Conservation (phyloP, 37 sponge, comb jelly and placozoan species). For the Theonella swinhoei region DNA sequence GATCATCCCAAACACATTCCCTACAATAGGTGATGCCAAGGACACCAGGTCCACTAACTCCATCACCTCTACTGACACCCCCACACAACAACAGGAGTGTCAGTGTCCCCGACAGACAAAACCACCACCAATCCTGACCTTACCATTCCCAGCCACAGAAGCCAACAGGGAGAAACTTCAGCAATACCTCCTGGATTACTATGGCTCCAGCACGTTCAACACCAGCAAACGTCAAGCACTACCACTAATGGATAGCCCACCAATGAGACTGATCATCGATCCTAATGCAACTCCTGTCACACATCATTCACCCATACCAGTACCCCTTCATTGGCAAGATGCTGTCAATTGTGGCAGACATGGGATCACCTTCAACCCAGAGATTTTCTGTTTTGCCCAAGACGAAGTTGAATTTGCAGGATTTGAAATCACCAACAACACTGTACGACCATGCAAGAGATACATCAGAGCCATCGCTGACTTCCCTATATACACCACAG, state of each 20-base stretch:
- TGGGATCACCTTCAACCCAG: conserved; percentile 48
- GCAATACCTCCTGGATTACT: conserved; percentile 47
- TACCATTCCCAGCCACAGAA: conserved; percentile 53
- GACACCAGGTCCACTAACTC: background rate
- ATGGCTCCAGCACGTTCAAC: conserved; percentile 51
- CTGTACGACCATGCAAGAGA: conserved; percentile 50
- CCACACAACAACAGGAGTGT: conserved; percentile 18
- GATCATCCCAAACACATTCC: conserved; percentile 32
- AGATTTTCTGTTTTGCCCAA: conserved; percentile 37
- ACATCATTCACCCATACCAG: conserved; percentile 49
- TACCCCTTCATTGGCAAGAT: conserved; percentile 53
- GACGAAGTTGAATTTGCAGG: conserved; percentile 59
- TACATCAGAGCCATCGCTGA: conserved; percentile 50
- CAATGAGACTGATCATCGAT: conserved; percentile 45
- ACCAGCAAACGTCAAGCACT: conserved; percentile 26
- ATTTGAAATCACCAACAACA: conserved; percentile 45
- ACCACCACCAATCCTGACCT: conserved; percentile 33
- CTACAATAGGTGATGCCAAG: conserved; percentile 6
- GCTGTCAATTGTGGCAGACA: conserved; percentile 53
- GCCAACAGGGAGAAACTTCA: conserved; percentile 44
- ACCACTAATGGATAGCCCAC: conserved; percentile 55
- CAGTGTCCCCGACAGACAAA: conserved; percentile 26
- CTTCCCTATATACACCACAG: conserved; percentile 36
- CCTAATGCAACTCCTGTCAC: conserved; percentile 53
- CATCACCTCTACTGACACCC: background rate